Base-by-base conservation (phyloP, 2,113 vertebrate genomes). In the Rhynchopsitta pachyrhyncha region DNA sequence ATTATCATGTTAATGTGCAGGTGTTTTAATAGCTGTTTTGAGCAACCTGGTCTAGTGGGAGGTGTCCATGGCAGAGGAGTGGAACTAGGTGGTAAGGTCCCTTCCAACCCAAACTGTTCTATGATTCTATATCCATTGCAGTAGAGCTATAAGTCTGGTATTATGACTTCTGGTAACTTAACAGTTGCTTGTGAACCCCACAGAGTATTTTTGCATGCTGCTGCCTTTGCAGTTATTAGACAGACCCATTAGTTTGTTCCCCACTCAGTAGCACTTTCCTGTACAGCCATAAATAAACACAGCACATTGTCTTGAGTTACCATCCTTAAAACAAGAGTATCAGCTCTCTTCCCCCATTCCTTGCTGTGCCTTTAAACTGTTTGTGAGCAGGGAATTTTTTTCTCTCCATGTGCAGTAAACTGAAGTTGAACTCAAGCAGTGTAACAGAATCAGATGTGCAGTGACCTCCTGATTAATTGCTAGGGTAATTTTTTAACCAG, bases 1-100 rank as follows among this genome's bases (percentile, higher is more conserved):
- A 7, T 37, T 31, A 33, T 1, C 11, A 3, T 0, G 0, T 47
- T 52, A 28, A 47, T 37, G 33, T n/a, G 24, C 0, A 2, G 11
- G 42, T 31, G 44, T 5, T 68, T 69, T 15, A 46, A 24, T 2
- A 24, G 31, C 55, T 23, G 33, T n/a, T 59, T 15, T n/a, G 20
- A n/a, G 33, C 33, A n/a, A 23, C 20, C 20, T 59, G 33, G 8
- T 23, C 57, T n/a, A n/a, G 33, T 15, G 8, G 33, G 33, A 59
- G 9, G 33, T 10, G 13, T n/a, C 57, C 33, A 15, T n/a, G 33
- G 57, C 33, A 59, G 4, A 4, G 20, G 20, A 13, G 4, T 59
- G 57, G 57, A 59, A n/a, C 6, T 10, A 22, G 33, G 10, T 23
- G 20, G 20, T 23, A 59, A 59, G 33, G 57, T 23, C 33, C 33